A percentile compares a stretch with the other conserved stretches of the same genome.
Evolutionary conservation across 2,113 vertebrate species (phyloP).

Genomic region (Thryonomys swinderianus): DNA sequence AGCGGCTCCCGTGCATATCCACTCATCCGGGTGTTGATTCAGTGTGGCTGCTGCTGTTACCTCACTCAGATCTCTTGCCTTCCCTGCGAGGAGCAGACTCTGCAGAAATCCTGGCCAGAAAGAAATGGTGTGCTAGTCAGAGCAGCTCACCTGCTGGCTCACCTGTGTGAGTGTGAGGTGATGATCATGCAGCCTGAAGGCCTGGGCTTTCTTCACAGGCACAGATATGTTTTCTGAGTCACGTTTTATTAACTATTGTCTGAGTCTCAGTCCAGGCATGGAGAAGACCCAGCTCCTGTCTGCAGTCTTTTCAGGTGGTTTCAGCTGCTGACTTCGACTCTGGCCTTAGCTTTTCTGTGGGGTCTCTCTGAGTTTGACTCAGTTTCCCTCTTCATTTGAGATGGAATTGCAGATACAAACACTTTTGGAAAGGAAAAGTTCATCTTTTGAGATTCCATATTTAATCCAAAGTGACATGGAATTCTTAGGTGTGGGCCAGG

Average conservation of each 20-base stretch:
- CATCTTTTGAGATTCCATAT: neutral
- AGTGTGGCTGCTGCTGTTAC: neutral
- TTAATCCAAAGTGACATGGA: neutral
- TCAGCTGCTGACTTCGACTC: neutral
- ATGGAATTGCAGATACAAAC: neutral
- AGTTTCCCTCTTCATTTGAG: neutral
- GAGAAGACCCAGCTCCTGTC: neutral
- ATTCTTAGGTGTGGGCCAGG: neutral
- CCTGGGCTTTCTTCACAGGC: slow-evolving; percentile 42
- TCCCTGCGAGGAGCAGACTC: slow-evolving; percentile 53
- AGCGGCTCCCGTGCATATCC: neutral
- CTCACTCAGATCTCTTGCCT: slow-evolving; percentile 63
- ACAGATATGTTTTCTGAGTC: slow-evolving; percentile 59
- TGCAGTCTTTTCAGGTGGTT: neutral
- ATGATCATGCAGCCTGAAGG: slow-evolving; percentile 48
- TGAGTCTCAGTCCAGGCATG: neutral
- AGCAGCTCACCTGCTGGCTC: slow-evolving; percentile 72
- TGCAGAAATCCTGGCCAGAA: slow-evolving; percentile 75
- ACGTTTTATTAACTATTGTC: slow-evolving; percentile 33
- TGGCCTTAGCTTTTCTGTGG: neutral
- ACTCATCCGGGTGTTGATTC: slow-evolving; percentile 57
- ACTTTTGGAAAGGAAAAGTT: neutral
- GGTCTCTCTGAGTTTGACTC: neutral
- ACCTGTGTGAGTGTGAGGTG: slow-evolving; percentile 31
- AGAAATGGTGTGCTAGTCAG: slow-evolving; percentile 65